These are phyloP conservation scores for Cerastis leucographa DNA, from an alignment of 2,888 invertebrate species.

Conservation along the genomic window DNA sequence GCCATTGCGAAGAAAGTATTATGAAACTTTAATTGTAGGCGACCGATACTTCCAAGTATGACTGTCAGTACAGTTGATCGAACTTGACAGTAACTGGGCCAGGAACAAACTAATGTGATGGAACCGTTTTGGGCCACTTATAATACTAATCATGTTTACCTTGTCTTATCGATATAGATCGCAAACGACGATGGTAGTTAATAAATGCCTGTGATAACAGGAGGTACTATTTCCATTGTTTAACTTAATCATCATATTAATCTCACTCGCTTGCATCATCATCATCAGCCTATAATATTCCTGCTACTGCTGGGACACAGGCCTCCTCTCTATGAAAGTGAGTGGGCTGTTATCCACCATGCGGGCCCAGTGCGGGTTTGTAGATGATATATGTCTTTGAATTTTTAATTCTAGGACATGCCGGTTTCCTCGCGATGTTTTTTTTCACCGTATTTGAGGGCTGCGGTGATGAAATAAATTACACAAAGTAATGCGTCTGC, in stretches of 20 bases:
- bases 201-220: conserved; percentile 7
- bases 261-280: background rate
- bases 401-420: too few relatives aligned
- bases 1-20: background rate
- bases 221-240: background rate
- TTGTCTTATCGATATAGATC: conserved; percentile 10
- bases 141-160: conserved; percentile 6
- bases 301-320: too few relatives aligned
- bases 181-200: conserved; percentile 3
- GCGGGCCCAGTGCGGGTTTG: too few relatives aligned
- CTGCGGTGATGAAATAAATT: too few relatives aligned
- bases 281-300: too few relatives aligned
- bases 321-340: too few relatives aligned
- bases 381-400: too few relatives aligned
- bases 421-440: too few relatives aligned
- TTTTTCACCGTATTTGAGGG: too few relatives aligned
- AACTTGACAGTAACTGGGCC: background rate
- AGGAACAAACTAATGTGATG: conserved; percentile 6
- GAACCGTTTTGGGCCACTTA: conserved; percentile 11
- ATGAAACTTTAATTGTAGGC: background rate
- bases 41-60: background rate
- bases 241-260: background rate
- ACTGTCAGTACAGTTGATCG: background rate
- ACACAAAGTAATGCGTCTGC: too few relatives aligned
- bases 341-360: too few relatives aligned